Evolutionary conservation across 2,797 vertebrate genomes (phyloP).

Genomic region (Alauda arvensis): DNA sequence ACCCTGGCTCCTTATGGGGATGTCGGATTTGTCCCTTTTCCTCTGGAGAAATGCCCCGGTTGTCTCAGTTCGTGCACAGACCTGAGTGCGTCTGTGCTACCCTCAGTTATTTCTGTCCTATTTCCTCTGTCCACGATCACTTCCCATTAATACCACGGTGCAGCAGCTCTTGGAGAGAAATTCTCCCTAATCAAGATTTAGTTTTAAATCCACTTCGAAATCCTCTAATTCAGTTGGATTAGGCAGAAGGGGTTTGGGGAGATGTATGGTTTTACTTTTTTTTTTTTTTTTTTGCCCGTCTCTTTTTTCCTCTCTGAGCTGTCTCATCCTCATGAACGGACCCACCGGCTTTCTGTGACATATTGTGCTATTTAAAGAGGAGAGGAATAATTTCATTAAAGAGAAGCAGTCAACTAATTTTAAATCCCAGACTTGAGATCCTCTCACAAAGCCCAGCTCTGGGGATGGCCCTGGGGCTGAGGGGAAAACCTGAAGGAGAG

Average conservation of each 20-base stretch:
- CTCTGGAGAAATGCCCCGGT: background rate
- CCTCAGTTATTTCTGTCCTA: slow-evolving; percentile 65
- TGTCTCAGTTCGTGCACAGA: slow-evolving; percentile 14
- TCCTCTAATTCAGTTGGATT: slow-evolving; percentile 57
- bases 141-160: slow-evolving; percentile 59
- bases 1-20: background rate
- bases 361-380: slow-evolving; percentile 18
- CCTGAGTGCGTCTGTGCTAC: slow-evolving; percentile 32
- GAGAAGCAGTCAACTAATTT: slow-evolving; percentile 1
- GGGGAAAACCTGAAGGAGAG: background rate
- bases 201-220: slow-evolving; percentile 52
- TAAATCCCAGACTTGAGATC: background rate
- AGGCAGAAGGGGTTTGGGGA: slow-evolving; percentile 10
- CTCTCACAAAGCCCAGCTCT: background rate
- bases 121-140: slow-evolving; percentile 61
- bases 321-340: background rate
- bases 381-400: slow-evolving; percentile 31
- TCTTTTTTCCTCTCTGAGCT: background rate
- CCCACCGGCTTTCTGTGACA: slow-evolving; percentile 14
- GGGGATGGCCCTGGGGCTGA: background rate
- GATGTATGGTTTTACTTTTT: background rate
- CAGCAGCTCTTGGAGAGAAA: slow-evolving; percentile 66
- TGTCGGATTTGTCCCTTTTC: background rate
- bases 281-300: background rate
- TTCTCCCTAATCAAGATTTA: slow-evolving; percentile 64